These are phyloP conservation scores for Euzetes globulus DNA, from an alignment of 2,888 invertebrate genomes.

Conservation along the genomic window DNA sequence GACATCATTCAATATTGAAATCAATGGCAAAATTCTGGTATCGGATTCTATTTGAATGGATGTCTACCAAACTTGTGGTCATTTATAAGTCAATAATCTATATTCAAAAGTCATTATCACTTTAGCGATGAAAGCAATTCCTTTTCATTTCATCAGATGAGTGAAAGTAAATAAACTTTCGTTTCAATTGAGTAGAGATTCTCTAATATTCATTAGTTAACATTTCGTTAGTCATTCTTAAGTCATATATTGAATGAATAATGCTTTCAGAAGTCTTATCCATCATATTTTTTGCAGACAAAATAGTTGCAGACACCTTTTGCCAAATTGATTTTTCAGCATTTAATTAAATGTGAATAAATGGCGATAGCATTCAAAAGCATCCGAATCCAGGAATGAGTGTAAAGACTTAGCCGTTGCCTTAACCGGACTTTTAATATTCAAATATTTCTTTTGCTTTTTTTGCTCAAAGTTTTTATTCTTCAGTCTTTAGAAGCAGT, in stretches of 20 bases:
- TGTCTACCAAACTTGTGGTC: neutral
- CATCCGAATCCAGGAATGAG: neutral
- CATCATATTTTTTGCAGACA: neutral
- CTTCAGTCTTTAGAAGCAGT: neutral
- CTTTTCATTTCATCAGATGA: neutral
- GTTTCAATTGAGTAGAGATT: neutral
- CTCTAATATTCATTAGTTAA: neutral
- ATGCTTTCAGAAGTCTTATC: neutral
- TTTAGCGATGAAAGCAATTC: neutral
- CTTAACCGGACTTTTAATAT: neutral
- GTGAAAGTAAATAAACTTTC: neutral
- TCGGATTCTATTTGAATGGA: neutral
- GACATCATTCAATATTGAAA: neutral
- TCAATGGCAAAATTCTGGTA: neutral
- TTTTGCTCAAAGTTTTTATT: neutral
- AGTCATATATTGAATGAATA: neutral
- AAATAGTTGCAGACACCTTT: neutral
- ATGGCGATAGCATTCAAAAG: neutral
- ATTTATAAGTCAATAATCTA: constrained; percentile 13
- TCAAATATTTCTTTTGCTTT: neutral
- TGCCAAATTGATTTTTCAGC: constrained; percentile 5
- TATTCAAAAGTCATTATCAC: constrained; percentile 15
- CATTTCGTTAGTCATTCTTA: neutral
- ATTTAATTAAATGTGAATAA: neutral
- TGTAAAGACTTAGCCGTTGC: neutral